These are phyloP conservation scores for Masticophis lateralis DNA, from an alignment of 2,797 vertebrate species.

Conservation along the genomic window DNA sequence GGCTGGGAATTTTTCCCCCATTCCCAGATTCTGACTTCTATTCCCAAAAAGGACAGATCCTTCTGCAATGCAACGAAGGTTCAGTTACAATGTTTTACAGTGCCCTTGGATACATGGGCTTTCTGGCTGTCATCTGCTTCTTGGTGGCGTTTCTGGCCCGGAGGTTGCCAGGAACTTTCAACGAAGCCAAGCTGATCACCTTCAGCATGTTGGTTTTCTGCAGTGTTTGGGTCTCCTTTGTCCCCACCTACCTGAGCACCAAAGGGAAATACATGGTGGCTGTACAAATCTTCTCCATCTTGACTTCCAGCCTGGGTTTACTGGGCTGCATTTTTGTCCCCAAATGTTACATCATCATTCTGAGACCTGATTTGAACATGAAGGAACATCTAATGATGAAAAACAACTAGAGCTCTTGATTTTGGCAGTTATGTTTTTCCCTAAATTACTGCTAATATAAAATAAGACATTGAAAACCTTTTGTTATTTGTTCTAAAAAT, in stretches of 20 bases:
- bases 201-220: background rate
- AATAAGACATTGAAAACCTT: background rate
- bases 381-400: background rate
- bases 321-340: background rate
- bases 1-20: background rate
- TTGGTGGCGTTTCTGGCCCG: background rate
- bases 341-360: background rate
- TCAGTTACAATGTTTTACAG: background rate
- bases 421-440: background rate
- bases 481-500: background rate
- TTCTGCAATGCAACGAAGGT: background rate
- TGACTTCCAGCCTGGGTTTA: background rate
- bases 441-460: background rate
- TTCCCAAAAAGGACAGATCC: background rate
- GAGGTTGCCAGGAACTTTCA: background rate
- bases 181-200: background rate
- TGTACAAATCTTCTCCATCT: background rate
- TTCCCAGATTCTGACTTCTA: background rate
- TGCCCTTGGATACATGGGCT: background rate
- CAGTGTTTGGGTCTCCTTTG: background rate
- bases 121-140: background rate
- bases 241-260: background rate
- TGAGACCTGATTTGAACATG: background rate
- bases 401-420: background rate
- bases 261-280: background rate